These are phyloP conservation scores for Arctocebus calabarensis DNA, from an alignment of 2,797 vertebrate species.

Conservation along the genomic window DNA sequence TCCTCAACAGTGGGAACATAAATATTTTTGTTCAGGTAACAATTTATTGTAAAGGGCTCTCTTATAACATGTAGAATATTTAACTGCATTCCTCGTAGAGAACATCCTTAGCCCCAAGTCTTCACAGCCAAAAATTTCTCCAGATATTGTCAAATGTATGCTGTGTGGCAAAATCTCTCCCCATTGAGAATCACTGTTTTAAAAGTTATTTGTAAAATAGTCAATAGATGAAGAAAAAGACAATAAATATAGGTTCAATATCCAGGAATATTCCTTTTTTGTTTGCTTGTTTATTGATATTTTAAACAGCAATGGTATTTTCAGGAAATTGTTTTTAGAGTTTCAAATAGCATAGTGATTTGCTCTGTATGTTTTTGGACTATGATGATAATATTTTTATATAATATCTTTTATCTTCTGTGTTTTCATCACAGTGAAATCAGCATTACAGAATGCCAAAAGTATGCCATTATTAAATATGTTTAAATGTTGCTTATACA, in stretches of 20 bases:
- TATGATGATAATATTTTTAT: neutral
- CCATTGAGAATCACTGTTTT: neutral
- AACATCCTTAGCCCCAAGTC: fast-evolving
- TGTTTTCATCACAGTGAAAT: neutral
- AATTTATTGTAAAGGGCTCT: neutral
- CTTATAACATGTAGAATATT: neutral
- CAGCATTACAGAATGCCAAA: neutral
- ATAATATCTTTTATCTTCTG: neutral
- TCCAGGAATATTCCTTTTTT: fast-evolving
- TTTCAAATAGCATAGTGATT: neutral
- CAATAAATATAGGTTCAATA: neutral
- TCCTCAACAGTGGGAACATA: neutral
- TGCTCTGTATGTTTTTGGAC: neutral
- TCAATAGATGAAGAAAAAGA: neutral
- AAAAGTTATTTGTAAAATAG: neutral
- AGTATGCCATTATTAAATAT: neutral
- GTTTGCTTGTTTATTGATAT: neutral
- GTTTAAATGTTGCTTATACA: neutral
- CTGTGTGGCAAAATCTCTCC: neutral
- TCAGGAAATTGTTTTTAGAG: neutral
- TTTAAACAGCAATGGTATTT: neutral
- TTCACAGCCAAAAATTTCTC: neutral
- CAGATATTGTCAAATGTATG: neutral
- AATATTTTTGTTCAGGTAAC: neutral
- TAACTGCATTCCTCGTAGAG: fast-evolving